Evolutionary conservation across 2,797 vertebrate species (phyloP).

Genomic region (Gila robusta): DNA sequence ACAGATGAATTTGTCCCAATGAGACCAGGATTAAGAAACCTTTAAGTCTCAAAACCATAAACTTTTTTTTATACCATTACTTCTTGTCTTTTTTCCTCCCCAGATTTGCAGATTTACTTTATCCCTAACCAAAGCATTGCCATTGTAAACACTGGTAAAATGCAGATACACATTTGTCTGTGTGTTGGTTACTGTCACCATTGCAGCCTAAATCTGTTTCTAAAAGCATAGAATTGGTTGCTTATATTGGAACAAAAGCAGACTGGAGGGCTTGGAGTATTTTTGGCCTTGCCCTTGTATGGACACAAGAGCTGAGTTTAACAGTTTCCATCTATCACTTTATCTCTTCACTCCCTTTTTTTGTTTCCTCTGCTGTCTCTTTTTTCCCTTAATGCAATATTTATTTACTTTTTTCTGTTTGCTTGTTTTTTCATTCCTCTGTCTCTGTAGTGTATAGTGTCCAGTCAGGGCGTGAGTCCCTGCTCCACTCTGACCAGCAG

Average conservation of each 20-base stretch:
- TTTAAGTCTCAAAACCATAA: background rate
- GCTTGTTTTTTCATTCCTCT: background rate
- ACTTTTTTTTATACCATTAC: background rate
- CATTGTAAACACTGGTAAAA: constrained; percentile 25
- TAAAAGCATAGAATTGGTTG: constrained; percentile 33
- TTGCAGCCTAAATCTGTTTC: constrained; percentile 31
- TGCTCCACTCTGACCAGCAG: constrained; percentile 98
- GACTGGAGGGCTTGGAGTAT: constrained; percentile 45
- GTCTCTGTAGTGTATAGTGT: constrained; percentile 80
- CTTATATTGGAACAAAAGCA: constrained; percentile 48
- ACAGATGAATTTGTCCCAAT: background rate
- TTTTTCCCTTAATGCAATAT: constrained; percentile 3
- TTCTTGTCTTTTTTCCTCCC: background rate
- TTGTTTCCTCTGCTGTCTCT: background rate
- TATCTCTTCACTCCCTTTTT: constrained; percentile 10
- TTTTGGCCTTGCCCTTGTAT: constrained; percentile 49
- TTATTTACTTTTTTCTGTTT: constrained; percentile 1
- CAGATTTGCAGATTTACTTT: background rate
- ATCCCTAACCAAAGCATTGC: background rate
- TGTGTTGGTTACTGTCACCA: constrained; percentile 35
- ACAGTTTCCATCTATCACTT: constrained; percentile 19
- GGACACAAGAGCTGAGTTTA: constrained; percentile 36
- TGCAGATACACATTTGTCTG: constrained; percentile 3
- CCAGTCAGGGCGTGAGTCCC: constrained; percentile 92
- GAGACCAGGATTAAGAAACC: background rate